Conservation (phyloP, 2,113 vertebrate species). For the Peromyscus polionotus region DNA sequence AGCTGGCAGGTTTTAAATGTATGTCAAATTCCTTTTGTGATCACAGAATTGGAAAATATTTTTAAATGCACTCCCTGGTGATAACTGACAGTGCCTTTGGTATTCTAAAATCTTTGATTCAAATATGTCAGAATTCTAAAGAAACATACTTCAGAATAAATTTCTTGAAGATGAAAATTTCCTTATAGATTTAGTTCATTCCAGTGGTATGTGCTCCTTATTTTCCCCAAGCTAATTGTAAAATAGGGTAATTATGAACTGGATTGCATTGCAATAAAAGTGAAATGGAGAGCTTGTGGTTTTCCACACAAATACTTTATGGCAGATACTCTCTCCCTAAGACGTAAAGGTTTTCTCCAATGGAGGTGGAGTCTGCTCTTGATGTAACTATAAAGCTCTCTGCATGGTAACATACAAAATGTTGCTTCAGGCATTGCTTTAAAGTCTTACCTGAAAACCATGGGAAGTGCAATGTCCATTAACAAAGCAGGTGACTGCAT, state of each 20-base stretch:
- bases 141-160: slow-evolving; percentile 48
- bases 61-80: slow-evolving; percentile 59
- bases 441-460: slow-evolving; percentile 39
- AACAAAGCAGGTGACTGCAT: background rate
- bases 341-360: background rate
- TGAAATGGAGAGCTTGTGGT: background rate
- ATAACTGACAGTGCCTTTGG: slow-evolving; percentile 40
- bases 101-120: slow-evolving; percentile 58
- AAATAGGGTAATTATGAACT: slow-evolving; percentile 66
- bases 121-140: slow-evolving; percentile 58
- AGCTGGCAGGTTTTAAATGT: slow-evolving; percentile 61
- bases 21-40: slow-evolving; percentile 65
- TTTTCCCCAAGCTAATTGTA: slow-evolving; percentile 71
- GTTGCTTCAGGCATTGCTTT: slow-evolving; percentile 43
- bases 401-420: background rate
- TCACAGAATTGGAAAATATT: slow-evolving; percentile 67
- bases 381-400: background rate
- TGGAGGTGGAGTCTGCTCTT: slow-evolving; percentile 10
- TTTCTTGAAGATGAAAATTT: slow-evolving; percentile 63
- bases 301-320: slow-evolving; percentile 40
- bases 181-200: slow-evolving; percentile 63
- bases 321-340: background rate
- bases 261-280: slow-evolving; percentile 44
- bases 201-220: slow-evolving; percentile 6
- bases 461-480: background rate